phyloP scores from a whole-genome alignment of 2,113 vertebrate species.

The Gavialis gangeticus region DNA sequence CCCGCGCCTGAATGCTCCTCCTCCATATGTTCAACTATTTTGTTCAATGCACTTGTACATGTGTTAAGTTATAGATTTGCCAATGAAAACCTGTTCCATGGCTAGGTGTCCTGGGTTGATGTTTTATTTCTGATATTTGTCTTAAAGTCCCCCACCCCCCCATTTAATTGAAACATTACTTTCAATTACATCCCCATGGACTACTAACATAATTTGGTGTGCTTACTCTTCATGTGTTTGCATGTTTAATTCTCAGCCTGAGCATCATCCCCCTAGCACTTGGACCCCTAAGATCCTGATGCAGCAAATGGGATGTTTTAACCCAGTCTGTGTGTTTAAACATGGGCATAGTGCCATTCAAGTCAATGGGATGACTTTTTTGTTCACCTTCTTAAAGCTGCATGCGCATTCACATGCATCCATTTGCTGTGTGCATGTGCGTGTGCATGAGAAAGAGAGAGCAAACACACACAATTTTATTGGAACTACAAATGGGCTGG shows the following conservation, averaged over 20 bases:
- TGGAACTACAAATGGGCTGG: too few relatives aligned
- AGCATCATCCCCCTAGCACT: not conserved
- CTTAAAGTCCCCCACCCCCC: slow-evolving; percentile 32
- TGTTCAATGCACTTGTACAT: not conserved
- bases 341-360: too few relatives aligned
- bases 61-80: not conserved
- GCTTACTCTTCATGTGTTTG: slow-evolving; percentile 15
- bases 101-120: not conserved
- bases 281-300: not conserved
- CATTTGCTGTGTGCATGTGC: too few relatives aligned
- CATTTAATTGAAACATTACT: slow-evolving; percentile 35
- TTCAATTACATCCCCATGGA: slow-evolving; percentile 6
- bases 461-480: too few relatives aligned
- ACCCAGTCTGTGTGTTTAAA: too few relatives aligned
- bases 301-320: not conserved
- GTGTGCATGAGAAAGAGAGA: too few relatives aligned
- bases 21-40: not conserved
- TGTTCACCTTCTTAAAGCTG: too few relatives aligned
- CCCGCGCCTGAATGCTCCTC: slow-evolving; percentile 30
- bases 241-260: slow-evolving; percentile 21
- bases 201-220: slow-evolving; percentile 15
- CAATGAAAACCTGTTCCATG: not conserved
- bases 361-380: too few relatives aligned
- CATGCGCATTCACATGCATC: too few relatives aligned
- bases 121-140: slow-evolving; percentile 20